Base-by-base conservation (phyloP, 2,113 vertebrate species). In the Nansenia antarctica region DNA sequence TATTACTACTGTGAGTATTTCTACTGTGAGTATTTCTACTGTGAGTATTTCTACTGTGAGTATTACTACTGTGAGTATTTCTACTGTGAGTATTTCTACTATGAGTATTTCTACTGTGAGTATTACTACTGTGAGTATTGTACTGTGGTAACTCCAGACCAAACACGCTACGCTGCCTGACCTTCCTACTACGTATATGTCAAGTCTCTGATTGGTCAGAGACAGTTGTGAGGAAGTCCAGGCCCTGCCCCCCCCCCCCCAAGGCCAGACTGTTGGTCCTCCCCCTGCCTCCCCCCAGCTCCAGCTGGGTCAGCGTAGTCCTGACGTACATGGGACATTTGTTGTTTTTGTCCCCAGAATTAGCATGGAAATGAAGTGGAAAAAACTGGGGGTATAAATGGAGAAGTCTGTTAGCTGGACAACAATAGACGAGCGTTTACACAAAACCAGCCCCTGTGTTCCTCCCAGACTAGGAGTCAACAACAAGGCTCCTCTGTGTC, bases 401-500 rank as follows among this genome's bases (percentile, higher is more conserved):
- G 81, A 85, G 87, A 88, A 85, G 84, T 87, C 82, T 81, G 72
- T 78, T 77, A 81, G 82, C 85, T 76, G 69, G 68, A 63, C 45
- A 35, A 89, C 89, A 89, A 89, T 89, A 77, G 82, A n/a, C n/a
- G n/a, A 75, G 82, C 61, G 82, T 85, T 81, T 83, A 82, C 82
- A 88, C 84, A 88, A 77, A 89, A 87, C 45, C 61, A 62, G 70
- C 32, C 9, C 54, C 74, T 82, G 73, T 90, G 79, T 67, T 47
- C 42, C 15, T 47, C 42, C 42, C n/a, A 18, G 42, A n/a, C n/a
- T n/a, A n/a, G n/a, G n/a, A 76, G 62, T 77, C 61, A 29, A 79
- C 80, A 83, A 92, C 87, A 92, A 88, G 82, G 87, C 79, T 79
- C 81, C 68, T 87, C 87, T 91, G 81, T 91, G 87, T 87, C 76